phyloP scores from a whole-genome alignment of 1,140 invertebrate genomes.

The Oryctes rhinoceros region DNA sequence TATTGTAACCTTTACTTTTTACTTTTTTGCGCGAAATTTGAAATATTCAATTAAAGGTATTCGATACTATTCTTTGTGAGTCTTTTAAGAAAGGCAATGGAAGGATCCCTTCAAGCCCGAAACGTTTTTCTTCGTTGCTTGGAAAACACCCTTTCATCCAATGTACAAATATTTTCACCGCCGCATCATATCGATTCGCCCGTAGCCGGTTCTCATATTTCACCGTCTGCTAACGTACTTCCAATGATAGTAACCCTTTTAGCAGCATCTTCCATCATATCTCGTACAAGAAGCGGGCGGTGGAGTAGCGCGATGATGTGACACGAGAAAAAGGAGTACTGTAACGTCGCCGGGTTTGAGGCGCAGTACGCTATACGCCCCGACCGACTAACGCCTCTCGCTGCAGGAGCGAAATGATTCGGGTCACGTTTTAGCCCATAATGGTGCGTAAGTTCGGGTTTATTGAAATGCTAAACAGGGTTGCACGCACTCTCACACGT shows the following conservation, averaged over 20 bases:
- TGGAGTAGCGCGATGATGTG: background rate
- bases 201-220: background rate
- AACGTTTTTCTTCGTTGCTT: background rate
- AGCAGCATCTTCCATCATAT: conserved; percentile 13
- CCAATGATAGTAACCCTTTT: conserved; percentile 14
- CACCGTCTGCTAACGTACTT: conserved; percentile 1
- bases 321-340: background rate
- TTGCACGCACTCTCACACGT: conserved; percentile 7
- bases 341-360: background rate
- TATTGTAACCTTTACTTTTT: too few species aligned
- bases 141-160: background rate
- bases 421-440: conserved; percentile 20
- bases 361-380: background rate
- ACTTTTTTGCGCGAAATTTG: too few species aligned
- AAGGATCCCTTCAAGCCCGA: background rate
- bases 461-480: conserved; percentile 21
- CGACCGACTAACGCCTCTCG: background rate
- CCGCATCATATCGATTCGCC: conserved; percentile 7
- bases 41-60: background rate
- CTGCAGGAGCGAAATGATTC: background rate
- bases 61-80: conserved; percentile 13
- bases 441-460: conserved; percentile 20
- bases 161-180: conserved; percentile 8
- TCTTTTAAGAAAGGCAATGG: background rate
- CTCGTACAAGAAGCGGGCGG: background rate